Base-by-base conservation (phyloP, 2,797 vertebrate genomes). In the Enteromius thamalakanensis region DNA sequence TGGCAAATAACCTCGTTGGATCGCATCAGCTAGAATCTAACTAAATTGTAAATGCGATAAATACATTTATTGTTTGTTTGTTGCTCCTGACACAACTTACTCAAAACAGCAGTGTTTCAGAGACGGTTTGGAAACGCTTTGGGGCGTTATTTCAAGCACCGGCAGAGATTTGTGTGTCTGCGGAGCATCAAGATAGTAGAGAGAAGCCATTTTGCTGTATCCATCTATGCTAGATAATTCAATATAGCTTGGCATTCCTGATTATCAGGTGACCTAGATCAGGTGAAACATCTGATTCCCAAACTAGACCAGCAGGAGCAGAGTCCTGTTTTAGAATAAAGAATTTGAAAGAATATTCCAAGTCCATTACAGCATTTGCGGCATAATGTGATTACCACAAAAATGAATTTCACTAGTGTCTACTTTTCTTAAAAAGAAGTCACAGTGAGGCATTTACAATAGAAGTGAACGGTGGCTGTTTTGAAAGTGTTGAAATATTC, bases 241-340 rank as follows among this genome's bases (percentile, higher is more conserved):
- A 84, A 82, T 87, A 83, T 77, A 67, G 68, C 80, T 78, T 84
- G 85, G 82, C 29, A 65, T 86, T 85, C 49, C 83, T 87, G n/a
- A 60, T 84, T 83, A 84, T 86, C 82, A 83, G 84, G 77, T 84
- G 88, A 88, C 79, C 80, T 21, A 80, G 51, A 82, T 80, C 45
- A 69, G 82, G 84, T 42, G 71, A 81, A 85, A 79, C 84, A 80
- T 10, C 76, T 88, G 87, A 87, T 87, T 87, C 88, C 65, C 51
- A 88, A 90, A 90, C 86, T 62, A 88, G 80, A 87, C 40, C 17
- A 62, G 23, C 84, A 83, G 87, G 82, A 85, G 86, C 83, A 85
- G 29, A 34, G 40, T 45, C 71, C 83, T 89, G 29, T 34, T 17
- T 32, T 82, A 88, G 68, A 86, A 49, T 62, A 84, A 37, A 70